A percentile compares a stretch with the other conserved stretches of the same genome.
phyloP scores from a whole-genome alignment of 2,113 vertebrate species.

The Gobio gobio region DNA sequence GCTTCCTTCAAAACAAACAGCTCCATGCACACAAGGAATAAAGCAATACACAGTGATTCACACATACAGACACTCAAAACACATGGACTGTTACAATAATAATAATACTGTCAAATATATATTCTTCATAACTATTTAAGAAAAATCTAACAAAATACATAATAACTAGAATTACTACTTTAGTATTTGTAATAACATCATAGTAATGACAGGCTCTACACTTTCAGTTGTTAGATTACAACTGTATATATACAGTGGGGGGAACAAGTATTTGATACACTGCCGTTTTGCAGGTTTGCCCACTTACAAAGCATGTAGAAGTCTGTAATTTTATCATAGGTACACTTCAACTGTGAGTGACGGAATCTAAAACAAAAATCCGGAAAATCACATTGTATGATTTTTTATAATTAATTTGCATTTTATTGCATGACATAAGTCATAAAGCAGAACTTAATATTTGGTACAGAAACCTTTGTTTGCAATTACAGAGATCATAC shows the following conservation, averaged over 20 bases:
- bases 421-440: too few species aligned
- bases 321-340: too few species aligned
- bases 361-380: too few species aligned
- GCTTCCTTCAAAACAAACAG: conserved; percentile 40
- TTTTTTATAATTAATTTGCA: too few species aligned
- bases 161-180: neutral
- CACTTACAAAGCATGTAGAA: too few species aligned
- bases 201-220: neutral
- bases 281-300: too few species aligned
- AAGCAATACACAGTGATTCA: conserved; percentile 1
- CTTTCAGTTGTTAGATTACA: neutral
- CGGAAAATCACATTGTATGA: too few species aligned
- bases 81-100: neutral
- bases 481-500: too few species aligned
- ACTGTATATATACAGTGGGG: neutral
- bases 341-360: too few species aligned
- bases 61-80: neutral
- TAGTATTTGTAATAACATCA: neutral
- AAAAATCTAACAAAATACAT: neutral
- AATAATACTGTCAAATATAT: neutral
- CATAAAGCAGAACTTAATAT: too few species aligned
- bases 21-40: neutral
- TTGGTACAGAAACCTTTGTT: too few species aligned
- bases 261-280: too few species aligned
- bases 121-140: neutral